Percentiles rank a stretch among this genome's conserved stretches.
Conservation (phyloP, 53 echinoderm and acorn worm genomes). For the Antedon mediterranea region DNA sequence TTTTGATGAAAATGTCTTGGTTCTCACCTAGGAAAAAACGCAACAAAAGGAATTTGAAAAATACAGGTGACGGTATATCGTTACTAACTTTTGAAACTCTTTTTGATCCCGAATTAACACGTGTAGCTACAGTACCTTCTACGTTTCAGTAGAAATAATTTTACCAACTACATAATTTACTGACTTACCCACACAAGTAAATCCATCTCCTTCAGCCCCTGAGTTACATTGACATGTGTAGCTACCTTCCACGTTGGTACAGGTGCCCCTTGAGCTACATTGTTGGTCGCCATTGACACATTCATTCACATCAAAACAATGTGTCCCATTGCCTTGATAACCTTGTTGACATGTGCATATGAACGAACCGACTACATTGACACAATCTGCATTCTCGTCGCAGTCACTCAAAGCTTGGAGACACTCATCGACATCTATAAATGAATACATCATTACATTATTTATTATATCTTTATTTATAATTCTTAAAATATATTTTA, state of each 20-base stretch:
- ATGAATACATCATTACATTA: too few species aligned
- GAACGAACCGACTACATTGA: slow-evolving; percentile 40
- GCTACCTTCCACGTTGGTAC: slow-evolving; percentile 40
- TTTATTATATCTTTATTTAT: too few species aligned
- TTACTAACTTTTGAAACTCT: too few species aligned
- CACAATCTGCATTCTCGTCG: slow-evolving; percentile 34
- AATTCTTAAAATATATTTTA: too few species aligned
- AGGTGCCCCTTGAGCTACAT: slow-evolving; percentile 32
- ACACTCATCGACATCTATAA: slow-evolving; percentile 56
- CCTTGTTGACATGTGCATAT: slow-evolving; percentile 46
- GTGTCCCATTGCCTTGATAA: neutral
- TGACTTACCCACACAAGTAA: slow-evolving; percentile 32
- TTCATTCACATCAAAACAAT: slow-evolving; percentile 40
- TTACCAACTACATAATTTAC: too few species aligned
- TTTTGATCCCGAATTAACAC: too few species aligned
- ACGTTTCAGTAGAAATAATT: too few species aligned
- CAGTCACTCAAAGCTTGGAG: slow-evolving; percentile 30
- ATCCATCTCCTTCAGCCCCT: slow-evolving; percentile 34
- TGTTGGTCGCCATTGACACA: slow-evolving; percentile 15
- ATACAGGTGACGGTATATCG: too few species aligned
- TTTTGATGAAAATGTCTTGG: too few species aligned
- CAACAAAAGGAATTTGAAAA: too few species aligned
- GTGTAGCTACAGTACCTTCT: slow-evolving; percentile 25
- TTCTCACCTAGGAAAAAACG: too few species aligned
- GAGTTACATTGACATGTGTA: slow-evolving; percentile 29